Base-by-base conservation (phyloP, 2,113 vertebrate species). In the Piprites chloris region DNA sequence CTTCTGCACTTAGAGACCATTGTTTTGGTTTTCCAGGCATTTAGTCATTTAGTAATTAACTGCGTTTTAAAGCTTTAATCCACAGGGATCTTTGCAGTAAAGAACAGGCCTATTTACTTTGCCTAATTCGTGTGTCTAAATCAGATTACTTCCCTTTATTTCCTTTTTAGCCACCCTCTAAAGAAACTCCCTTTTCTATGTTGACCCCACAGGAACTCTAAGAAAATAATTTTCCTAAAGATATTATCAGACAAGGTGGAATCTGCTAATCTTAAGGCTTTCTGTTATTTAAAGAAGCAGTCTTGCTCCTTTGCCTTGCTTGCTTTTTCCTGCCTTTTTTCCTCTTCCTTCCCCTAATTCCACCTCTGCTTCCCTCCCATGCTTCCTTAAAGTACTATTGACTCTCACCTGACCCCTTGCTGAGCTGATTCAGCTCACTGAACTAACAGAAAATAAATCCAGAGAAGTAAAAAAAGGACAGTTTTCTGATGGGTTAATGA, bases 401-500 rank as follows among this genome's bases (percentile, higher is more conserved):
- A 92, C 61, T 47, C 88, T 53, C 85, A 66, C 39, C 59, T 92
- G 66, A 63, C 76, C 66, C 68, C 19, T 67, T 0, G 0, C 50
- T 74, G 72, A 81, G 86, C 50, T 24, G 55, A 94, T 86, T 86
- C 88, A 92, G 75, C 68, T 90, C 72, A 86, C 30, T 93, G 89
- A 93, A 74, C 56, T 32, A 73, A 61, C 52, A 92, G 65, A 90
- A 92, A 75, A 92, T 81, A 89, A 95, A 92, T 56, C 39, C 30
- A 89, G 56, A 95, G 47, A 77, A 81, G 24, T 46, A 6, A 74
- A 89, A 92, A 91, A 61, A 41, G 37, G 35, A 59, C 50, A 78
- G 35, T 68, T 87, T 95, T 78, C 76, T 85, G 87, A 52, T 19
- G 44, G 84, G 86, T 92, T 95, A 93, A 95, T 87, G 94, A 95